A percentile compares a stretch with the other conserved stretches of the same genome.
Evolutionary conservation across 1,140 invertebrate genomes (phyloP).

Genomic region (Pemphigus obesinymphae): DNA sequence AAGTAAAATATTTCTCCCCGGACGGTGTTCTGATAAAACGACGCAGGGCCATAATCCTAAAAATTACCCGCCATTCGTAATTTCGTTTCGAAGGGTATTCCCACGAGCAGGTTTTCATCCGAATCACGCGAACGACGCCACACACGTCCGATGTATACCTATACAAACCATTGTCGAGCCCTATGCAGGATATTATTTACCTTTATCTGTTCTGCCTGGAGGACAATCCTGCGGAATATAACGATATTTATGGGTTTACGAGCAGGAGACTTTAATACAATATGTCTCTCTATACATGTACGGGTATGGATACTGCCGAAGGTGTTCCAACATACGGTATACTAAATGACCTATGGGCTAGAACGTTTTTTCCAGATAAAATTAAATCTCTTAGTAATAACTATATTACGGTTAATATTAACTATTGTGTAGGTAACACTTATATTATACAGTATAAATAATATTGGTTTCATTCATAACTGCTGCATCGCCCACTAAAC

Average conservation of each 20-base stretch:
- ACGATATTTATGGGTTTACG: background rate
- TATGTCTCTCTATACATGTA: background rate
- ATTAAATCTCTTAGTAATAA: too few species aligned
- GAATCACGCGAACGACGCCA: background rate
- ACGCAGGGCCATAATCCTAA: background rate
- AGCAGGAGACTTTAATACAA: background rate
- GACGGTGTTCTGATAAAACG: background rate
- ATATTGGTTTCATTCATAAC: too few species aligned
- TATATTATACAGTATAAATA: too few species aligned
- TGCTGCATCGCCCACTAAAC: too few species aligned
- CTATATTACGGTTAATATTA: too few species aligned
- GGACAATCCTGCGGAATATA: too few species aligned
- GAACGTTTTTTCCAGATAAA: background rate
- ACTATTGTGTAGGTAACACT: too few species aligned
- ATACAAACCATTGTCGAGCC: conserved; percentile 3
- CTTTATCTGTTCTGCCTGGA: conserved; percentile 14
- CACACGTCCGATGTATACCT: background rate
- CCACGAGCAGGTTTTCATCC: conserved; percentile 8
- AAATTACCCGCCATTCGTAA: conserved; percentile 1
- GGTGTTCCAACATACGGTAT: background rate
- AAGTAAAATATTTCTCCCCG: conserved; percentile 10
- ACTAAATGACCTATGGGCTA: background rate
- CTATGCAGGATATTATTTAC: conserved; percentile 13
- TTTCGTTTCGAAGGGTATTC: conserved; percentile 19
- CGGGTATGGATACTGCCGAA: too few species aligned